Base-by-base conservation (phyloP, 2,113 vertebrate species). In the Nerophis ophidion region DNA sequence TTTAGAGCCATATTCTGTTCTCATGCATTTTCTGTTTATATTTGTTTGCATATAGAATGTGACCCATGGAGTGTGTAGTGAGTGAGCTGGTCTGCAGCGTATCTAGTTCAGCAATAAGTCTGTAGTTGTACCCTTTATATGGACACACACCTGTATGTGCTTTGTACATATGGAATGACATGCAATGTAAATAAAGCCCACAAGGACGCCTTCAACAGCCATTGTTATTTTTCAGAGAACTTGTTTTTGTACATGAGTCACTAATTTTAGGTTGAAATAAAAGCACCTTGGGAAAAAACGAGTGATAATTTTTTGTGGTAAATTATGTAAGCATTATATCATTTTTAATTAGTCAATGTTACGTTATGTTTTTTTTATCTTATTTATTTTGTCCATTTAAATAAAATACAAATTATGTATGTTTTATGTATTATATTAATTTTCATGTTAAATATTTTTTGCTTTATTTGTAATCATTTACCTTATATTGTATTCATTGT, bases 101-200 rank as follows among this genome's bases (percentile, higher is more conserved):
- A 88, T 91, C 83, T 86, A 89, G 85, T 89, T 83, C 83, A 91
- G 89, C 89, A 91, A 91, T 91, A 91, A 90, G 81, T 87, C 85
- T 89, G 82, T 89, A 81, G 84, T 83, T 86, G 63, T 86, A 44
- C 80, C 80, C 84, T 88, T 88, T 89, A 85, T 84, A 87, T 80
- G 80, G 38, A 79, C 80, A 74, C 55, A 70, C 73, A 81, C 84
- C 81, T 86, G 85, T 84, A 89, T 69, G 84, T 85, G 87, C 76
- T 76, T 82, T 87, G 85, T 86, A 84, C 68, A 86, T 83, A 87
- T 74, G 75, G 68, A 71, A 61, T 80, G 78, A 83, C 66, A 69
- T 67, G 72, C 72, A 65, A 75, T 76, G 53, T 79, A 68, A 48
- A 9, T 75, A 86, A 64, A 65, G 70, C 65, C 71, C 26, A 26